phyloP scores from a whole-genome alignment of 2,888 invertebrate genomes.

The Leptura quadrifasciata region DNA sequence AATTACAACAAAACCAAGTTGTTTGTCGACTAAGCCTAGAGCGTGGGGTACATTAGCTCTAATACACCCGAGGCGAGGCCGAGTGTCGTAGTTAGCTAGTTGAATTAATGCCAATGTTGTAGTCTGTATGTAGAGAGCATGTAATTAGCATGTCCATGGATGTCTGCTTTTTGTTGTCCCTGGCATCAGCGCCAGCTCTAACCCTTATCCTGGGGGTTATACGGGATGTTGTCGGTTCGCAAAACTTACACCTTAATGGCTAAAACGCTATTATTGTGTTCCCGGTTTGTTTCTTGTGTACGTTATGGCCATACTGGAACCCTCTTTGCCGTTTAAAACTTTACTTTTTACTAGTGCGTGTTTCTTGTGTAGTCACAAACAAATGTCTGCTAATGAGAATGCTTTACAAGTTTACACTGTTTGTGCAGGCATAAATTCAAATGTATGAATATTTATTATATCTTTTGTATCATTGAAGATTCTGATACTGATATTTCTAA shows the following conservation, averaged over 20 bases:
- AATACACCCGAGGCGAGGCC: conserved; percentile 71
- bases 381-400: conserved; percentile 19
- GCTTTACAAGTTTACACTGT: conserved; percentile 24
- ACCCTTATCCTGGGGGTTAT: conserved; percentile 68
- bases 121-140: conserved; percentile 74
- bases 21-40: conserved; percentile 71
- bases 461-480: too few species aligned
- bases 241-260: conserved; percentile 54
- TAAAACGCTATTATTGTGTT: conserved; percentile 59
- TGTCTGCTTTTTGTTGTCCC: conserved; percentile 73
- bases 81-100: conserved; percentile 70
- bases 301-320: conserved; percentile 42
- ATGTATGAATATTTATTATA: conserved; percentile 1
- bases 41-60: conserved; percentile 70
- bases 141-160: conserved; percentile 74
- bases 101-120: conserved; percentile 74
- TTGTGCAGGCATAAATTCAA: neutral
- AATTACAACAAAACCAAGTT: conserved; percentile 73
- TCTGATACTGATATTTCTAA: too few species aligned
- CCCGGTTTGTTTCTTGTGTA: conserved; percentile 53
- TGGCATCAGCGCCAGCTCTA: conserved; percentile 67
- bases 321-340: conserved; percentile 37
- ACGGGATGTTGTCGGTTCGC: conserved; percentile 53
- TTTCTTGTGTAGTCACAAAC: conserved; percentile 14
- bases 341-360: conserved; percentile 32